Evolutionary conservation across 2,113 vertebrate genomes (phyloP).

Genomic region (Gymnobelideus leadbeateri): DNA sequence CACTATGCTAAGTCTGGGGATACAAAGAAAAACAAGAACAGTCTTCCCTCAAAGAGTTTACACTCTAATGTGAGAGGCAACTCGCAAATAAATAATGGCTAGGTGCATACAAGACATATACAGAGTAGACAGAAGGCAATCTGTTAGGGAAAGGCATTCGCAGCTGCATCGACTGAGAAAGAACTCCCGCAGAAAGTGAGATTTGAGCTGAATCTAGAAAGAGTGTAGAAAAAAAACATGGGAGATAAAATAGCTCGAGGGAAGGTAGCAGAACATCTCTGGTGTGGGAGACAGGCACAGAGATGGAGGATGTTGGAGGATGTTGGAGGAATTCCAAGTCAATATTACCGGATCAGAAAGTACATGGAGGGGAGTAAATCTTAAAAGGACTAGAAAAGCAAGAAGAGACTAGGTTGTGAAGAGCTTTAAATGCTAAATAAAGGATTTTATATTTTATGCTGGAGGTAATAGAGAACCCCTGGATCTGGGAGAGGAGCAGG

Average conservation of each 20-base stretch:
- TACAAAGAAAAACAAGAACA: neutral
- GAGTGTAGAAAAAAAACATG: neutral
- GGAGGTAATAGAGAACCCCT: neutral
- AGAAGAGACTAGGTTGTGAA: neutral
- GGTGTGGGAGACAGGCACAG: too few relatives aligned
- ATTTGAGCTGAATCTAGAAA: neutral
- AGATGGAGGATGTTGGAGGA: neutral
- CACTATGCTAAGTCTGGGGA: neutral
- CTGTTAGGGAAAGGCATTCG: neutral
- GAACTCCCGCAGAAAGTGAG: neutral
- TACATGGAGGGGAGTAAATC: neutral
- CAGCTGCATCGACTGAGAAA: neutral
- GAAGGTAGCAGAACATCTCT: neutral
- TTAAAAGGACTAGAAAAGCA: neutral
- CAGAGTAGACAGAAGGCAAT: neutral
- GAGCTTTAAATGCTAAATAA: neutral
- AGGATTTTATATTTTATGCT: neutral
- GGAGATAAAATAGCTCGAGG: neutral
- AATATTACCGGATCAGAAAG: neutral
- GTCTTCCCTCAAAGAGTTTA: neutral
- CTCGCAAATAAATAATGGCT: neutral
- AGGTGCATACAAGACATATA: neutral
- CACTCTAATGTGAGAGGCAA: neutral
- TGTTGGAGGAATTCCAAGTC: neutral
- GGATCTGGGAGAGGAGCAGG: neutral